Evolutionary conservation across 2,113 vertebrate genomes (phyloP).

Genomic region (Labeo catla): DNA sequence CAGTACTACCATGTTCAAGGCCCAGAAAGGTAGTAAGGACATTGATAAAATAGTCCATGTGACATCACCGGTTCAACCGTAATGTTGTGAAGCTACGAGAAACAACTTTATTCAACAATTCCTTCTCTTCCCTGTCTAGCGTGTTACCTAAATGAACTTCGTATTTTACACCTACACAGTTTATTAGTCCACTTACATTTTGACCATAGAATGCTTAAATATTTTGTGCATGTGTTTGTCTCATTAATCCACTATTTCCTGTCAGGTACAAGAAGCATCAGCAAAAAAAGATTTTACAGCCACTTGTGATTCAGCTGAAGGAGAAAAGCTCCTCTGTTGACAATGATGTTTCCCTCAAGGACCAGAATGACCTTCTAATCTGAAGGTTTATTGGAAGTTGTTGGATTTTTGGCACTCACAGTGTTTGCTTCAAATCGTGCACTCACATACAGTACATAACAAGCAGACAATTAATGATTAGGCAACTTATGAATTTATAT

Average conservation of each 20-base stretch:
- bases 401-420: constrained; percentile 25
- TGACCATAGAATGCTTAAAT: not conserved
- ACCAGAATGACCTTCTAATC: constrained; percentile 61
- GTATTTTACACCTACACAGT: not conserved
- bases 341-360: constrained; percentile 1
- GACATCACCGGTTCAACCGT: too few relatives aligned
- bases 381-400: constrained; percentile 60
- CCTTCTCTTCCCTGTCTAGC: too few relatives aligned
- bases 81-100: too few relatives aligned
- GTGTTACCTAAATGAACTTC: not conserved
- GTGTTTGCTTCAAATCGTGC: not conserved
- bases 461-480: not conserved
- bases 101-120: too few relatives aligned
- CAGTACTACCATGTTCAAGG: too few relatives aligned
- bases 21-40: too few relatives aligned
- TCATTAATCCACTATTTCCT: constrained; percentile 13
- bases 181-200: not conserved
- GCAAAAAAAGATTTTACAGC: constrained; percentile 1
- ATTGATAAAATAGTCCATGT: too few relatives aligned
- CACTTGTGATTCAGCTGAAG: constrained; percentile 25
- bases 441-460: not conserved
- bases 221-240: constrained; percentile 20
- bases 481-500: too few relatives aligned
- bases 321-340: not conserved
- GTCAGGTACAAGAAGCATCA: not conserved